Evolutionary conservation across 2,797 vertebrate species (phyloP), one percentile per base, ranked within the genome.

Genomic region (Enteromius afrohamiltoni): DNA sequence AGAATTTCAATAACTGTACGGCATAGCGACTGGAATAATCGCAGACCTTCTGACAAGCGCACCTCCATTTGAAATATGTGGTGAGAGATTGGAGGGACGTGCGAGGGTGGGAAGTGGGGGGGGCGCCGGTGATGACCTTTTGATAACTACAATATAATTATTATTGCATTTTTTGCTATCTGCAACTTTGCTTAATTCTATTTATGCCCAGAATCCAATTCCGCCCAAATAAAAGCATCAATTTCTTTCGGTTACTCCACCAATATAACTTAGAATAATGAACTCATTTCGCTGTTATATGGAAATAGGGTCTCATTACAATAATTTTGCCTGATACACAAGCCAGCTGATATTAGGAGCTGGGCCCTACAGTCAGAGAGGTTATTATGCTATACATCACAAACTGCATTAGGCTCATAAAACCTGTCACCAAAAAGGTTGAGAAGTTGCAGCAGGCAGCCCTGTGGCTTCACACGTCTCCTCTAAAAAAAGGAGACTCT

Each of bases 371-470:
- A 95, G 95, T 94, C 94, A 95, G 91, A 91, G 91, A 87, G 88
- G 90, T 95, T 96, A 96, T 96, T 95, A 95, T 95, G 92, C 95
- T 93, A 96, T 96, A 96, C 90, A 95, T 95, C 95, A 96, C 92
- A 95, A 94, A 95, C 93, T 94, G 93, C 93, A 92, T 95, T 94
- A 93, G 92, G 88, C 92, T 94, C 93, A 95, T 95, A 94, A 95
- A 95, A 93, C 86, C 94, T 95, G 95, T 95, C 95, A 95, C 94
- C 93, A 92, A 91, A 92, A 92, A 93, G 93, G 93, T 92, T 92
- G 91, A 90, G 91, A 94, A 94, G 92, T 95, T 94, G 92, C 91
- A 89, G 89, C 87, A 86, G 89, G 86, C 90, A 88, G 92, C 93
- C 90, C 88, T 86, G 88, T 89, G 92, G 93, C 92, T 94, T 94